phyloP scores from a whole-genome alignment of 2,113 vertebrate species.

The Anoura caudifer region DNA sequence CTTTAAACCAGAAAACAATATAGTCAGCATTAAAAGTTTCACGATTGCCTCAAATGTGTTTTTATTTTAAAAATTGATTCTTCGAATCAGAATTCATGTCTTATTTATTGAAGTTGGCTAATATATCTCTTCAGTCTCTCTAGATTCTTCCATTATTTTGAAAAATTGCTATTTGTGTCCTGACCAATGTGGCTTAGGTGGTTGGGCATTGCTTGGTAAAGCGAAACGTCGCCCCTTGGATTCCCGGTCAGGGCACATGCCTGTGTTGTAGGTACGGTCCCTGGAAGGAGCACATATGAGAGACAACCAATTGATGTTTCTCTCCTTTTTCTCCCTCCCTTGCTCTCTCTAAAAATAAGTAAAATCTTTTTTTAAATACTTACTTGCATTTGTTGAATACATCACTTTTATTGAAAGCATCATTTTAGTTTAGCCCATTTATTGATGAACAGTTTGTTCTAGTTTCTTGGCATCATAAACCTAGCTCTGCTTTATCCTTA shows the following conservation, averaged over 20 bases:
- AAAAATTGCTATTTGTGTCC: not conserved
- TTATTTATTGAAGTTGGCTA: not conserved
- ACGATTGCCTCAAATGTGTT: not conserved
- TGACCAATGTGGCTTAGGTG: too few species aligned
- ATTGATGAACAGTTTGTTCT: not conserved
- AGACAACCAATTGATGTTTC: too few species aligned
- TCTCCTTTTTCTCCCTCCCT: too few species aligned
- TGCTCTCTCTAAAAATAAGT: too few species aligned
- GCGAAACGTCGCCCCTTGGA: not conserved
- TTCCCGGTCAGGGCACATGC: not conserved
- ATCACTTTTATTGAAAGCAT: not conserved
- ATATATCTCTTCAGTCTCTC: not conserved
- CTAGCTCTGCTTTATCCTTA: not conserved
- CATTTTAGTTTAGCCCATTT: not conserved
- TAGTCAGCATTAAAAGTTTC: not conserved
- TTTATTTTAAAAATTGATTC: constrained; percentile 12
- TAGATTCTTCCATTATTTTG: not conserved
- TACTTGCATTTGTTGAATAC: not conserved
- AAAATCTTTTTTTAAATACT: not conserved
- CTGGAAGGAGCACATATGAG: too few species aligned
- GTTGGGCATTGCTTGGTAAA: too few species aligned
- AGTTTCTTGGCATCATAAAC: not conserved
- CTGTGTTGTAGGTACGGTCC: too few species aligned
- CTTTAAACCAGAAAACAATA: not conserved
- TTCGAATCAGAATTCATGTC: constrained; percentile 16